A percentile compares a stretch with the other conserved stretches of the same genome.
Evolutionary conservation across 2,888 invertebrate genomes (phyloP).

Genomic region (Cheilosia vernalis): DNA sequence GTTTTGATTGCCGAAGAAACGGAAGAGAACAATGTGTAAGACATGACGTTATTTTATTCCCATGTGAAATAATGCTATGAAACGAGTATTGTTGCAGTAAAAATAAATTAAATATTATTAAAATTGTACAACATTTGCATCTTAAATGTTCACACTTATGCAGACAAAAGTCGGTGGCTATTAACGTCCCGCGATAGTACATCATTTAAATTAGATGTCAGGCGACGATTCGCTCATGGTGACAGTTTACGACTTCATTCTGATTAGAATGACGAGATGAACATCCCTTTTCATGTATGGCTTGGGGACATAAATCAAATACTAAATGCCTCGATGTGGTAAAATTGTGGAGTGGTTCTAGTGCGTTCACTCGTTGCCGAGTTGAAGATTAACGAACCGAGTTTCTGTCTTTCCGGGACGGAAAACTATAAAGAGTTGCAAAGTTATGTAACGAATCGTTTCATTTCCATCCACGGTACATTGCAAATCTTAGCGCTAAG

Average conservation of each 20-base stretch:
- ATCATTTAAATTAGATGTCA: constrained; percentile 72
- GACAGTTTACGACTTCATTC: constrained; percentile 75
- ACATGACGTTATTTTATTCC: not conserved
- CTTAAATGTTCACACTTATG: constrained; percentile 1
- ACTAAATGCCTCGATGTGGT: constrained; percentile 63
- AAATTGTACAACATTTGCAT: constrained; percentile 20
- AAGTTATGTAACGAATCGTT: constrained; percentile 63
- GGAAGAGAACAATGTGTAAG: too few relatives aligned
- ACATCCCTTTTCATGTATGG: constrained; percentile 72
- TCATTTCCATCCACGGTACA: constrained; percentile 56
- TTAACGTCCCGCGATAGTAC: constrained; percentile 42
- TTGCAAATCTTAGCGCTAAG: constrained; percentile 44
- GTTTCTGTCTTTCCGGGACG: constrained; percentile 69
- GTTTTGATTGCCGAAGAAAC: too few relatives aligned
- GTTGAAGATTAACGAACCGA: constrained; percentile 67
- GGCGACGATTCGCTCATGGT: constrained; percentile 61
- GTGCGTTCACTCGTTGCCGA: constrained; percentile 54
- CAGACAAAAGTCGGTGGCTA: constrained; percentile 2
- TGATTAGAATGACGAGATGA: constrained; percentile 69
- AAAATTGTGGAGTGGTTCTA: constrained; percentile 32
- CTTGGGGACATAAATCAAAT: constrained; percentile 66
- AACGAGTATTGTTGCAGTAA: not conserved
- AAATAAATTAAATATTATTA: not conserved
- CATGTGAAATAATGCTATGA: not conserved
- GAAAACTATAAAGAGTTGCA: constrained; percentile 61